Conservation (phyloP, 1,140 invertebrate genomes). For the Tribolium castaneum region DNA sequence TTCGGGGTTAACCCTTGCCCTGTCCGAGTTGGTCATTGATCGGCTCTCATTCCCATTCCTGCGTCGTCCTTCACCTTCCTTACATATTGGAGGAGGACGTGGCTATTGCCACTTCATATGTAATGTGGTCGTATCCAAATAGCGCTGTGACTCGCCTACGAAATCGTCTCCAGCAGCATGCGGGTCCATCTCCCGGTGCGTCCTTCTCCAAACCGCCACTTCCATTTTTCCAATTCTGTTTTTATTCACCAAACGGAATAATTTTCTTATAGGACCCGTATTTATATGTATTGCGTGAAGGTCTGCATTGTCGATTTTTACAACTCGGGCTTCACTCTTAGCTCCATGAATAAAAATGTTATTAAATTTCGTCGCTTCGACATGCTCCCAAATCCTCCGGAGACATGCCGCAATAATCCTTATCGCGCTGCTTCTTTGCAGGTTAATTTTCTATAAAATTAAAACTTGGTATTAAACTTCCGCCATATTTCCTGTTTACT, state of each 20-base stretch:
- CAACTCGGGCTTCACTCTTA: background rate
- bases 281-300: slow-evolving; percentile 38
- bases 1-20: slow-evolving; percentile 44
- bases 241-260: slow-evolving; percentile 31
- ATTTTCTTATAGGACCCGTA: slow-evolving; percentile 31
- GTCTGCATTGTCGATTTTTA: slow-evolving; percentile 17
- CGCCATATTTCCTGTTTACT: slow-evolving; percentile 20
- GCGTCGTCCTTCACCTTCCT: slow-evolving; percentile 40
- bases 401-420: background rate
- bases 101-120: slow-evolving; percentile 53
- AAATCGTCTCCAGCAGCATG: background rate
- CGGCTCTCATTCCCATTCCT: slow-evolving; percentile 44
- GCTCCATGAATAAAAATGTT: slow-evolving; percentile 26
- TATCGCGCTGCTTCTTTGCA: background rate
- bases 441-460: slow-evolving; percentile 24
- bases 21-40: slow-evolving; percentile 43
- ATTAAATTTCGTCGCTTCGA: slow-evolving; percentile 16
- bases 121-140: slow-evolving; percentile 53
- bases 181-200: background rate
- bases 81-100: slow-evolving; percentile 50
- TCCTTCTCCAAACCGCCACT: background rate
- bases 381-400: background rate
- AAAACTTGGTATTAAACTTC: background rate
- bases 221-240: slow-evolving; percentile 26
- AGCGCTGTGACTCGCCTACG: slow-evolving; percentile 45